Base-by-base conservation (phyloP, 1,140 invertebrate species). In the Oreohelix idahoensis region DNA sequence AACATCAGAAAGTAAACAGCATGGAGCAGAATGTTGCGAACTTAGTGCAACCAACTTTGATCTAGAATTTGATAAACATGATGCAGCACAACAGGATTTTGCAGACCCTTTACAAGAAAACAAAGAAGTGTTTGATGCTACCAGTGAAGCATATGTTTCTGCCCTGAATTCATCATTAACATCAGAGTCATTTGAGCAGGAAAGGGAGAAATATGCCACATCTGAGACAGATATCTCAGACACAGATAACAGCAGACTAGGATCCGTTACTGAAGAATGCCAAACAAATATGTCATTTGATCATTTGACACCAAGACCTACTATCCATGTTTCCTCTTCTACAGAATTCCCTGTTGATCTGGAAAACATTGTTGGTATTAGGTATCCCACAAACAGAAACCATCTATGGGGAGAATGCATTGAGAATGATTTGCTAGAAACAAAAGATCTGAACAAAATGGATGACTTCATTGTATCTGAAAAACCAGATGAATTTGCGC, bases 201-300 rank as follows among this genome's bases (percentile, higher is more conserved):
- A 66, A 4, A 58, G 17, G 29, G 53, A 4, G 23, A 23, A 23
- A 4, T n/a, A 23, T 58, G 13, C 53, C 53, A 58, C 45, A 58
- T 32, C 63, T 17, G 63, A 66, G 5, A 2, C 1, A 8, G n/a
- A 66, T 35, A 13, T 66, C 1, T 32, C 63, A 66, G 63, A 66
- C n/a, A 35, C n/a, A 29, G 4, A 66, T 66, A 66, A 11, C 17
- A 66, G 29, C 17, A 66, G 8, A 13, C 29, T 5, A 32, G 29
- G 4, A 8, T 66, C 63, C 23, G 38, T 73, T 45, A 39, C 23
- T 45, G 36, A 73, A 73, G 45, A 63, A 39, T 36, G 51, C 8
- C 77, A 79, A 29, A 79, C 77, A 79, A 53, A 79, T 49, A 5
- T 79, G 35, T 42, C 77, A 66, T 66, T 79, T 51, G 38, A 39